These are phyloP conservation scores for Datnioides undecimradiatus DNA, from an alignment of 2,113 vertebrate genomes.

Conservation along the genomic window DNA sequence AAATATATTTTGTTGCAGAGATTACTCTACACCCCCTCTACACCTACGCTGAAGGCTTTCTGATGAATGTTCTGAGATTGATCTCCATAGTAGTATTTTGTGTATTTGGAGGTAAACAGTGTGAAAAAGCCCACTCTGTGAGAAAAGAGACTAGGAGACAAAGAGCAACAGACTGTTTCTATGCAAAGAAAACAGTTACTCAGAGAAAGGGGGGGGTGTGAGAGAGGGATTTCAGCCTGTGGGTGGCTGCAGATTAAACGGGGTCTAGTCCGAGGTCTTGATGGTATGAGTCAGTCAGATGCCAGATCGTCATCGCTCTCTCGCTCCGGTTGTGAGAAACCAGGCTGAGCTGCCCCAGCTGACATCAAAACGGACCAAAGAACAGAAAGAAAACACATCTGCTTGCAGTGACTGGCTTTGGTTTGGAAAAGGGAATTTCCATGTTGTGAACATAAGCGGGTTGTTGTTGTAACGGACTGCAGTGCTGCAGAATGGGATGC, in stretches of 20 bases:
- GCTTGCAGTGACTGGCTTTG: not conserved
- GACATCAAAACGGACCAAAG: slow-evolving; percentile 35
- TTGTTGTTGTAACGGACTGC: slow-evolving; percentile 6
- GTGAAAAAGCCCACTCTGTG: not conserved
- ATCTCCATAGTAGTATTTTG: slow-evolving; percentile 60
- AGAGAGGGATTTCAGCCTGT: slow-evolving; percentile 38
- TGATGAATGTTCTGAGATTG: slow-evolving; percentile 27
- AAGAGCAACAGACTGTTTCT: slow-evolving; percentile 47
- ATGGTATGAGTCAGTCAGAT: slow-evolving; percentile 58
- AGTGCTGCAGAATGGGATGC: not conserved
- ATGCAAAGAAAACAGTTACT: slow-evolving; percentile 60
- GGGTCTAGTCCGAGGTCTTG: slow-evolving; percentile 37
- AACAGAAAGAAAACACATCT: slow-evolving; percentile 60
- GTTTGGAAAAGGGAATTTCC: slow-evolving; percentile 51
- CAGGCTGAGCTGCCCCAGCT: slow-evolving; percentile 34
- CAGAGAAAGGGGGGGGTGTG: not conserved
- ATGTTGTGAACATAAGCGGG: slow-evolving; percentile 21
- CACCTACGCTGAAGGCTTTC: slow-evolving; percentile 27
- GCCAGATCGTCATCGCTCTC: slow-evolving; percentile 31
- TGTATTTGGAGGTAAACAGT: slow-evolving; percentile 56
- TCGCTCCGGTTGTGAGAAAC: slow-evolving; percentile 45
- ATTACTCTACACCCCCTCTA: not conserved
- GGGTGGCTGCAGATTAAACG: slow-evolving; percentile 63
- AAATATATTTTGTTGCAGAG: not conserved
- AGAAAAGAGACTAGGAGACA: slow-evolving; percentile 16